A percentile compares a stretch with the other conserved stretches of the same genome.
These are phyloP conservation scores for Synanthedon formicaeformis DNA, from an alignment of 2,888 invertebrate species.

Conservation along the genomic window DNA sequence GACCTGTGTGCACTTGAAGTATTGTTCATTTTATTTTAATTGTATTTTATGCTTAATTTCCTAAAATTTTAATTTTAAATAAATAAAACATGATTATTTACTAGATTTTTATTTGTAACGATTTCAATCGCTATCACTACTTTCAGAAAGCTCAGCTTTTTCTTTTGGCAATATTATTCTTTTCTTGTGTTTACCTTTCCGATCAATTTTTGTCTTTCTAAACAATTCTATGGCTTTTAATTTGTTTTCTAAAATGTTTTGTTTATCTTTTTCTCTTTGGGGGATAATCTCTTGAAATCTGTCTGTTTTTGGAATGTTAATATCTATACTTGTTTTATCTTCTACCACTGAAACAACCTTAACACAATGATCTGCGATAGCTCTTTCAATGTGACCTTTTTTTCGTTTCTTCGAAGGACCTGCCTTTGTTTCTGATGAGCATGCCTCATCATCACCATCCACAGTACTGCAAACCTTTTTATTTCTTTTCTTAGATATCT, in stretches of 20 bases:
- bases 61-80: constrained; percentile 43
- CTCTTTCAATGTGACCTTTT: constrained; percentile 18
- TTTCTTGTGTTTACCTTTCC: constrained; percentile 56
- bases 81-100: constrained; percentile 55
- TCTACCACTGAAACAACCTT: constrained; percentile 33
- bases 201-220: constrained; percentile 74
- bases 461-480: constrained; percentile 13
- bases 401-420: constrained; percentile 30
- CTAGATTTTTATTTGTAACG: constrained; percentile 23
- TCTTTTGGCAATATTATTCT: constrained; percentile 62
- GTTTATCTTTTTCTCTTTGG: constrained; percentile 77
- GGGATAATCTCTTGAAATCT: constrained; percentile 75
- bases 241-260: constrained; percentile 75
- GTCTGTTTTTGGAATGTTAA: constrained; percentile 44
- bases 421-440: constrained; percentile 13
- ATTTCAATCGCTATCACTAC: constrained; percentile 67
- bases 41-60: constrained; percentile 31
- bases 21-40: constrained; percentile 24
- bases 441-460: constrained; percentile 8
- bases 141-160: constrained; percentile 77
- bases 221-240: constrained; percentile 81
- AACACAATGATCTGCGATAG: constrained; percentile 28
- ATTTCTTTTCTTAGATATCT: constrained; percentile 11
- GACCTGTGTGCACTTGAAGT: constrained; percentile 15
- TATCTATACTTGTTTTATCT: constrained; percentile 29